phyloP scores from a whole-genome alignment of 2,888 invertebrate species.

The Plebejus argus region DNA sequence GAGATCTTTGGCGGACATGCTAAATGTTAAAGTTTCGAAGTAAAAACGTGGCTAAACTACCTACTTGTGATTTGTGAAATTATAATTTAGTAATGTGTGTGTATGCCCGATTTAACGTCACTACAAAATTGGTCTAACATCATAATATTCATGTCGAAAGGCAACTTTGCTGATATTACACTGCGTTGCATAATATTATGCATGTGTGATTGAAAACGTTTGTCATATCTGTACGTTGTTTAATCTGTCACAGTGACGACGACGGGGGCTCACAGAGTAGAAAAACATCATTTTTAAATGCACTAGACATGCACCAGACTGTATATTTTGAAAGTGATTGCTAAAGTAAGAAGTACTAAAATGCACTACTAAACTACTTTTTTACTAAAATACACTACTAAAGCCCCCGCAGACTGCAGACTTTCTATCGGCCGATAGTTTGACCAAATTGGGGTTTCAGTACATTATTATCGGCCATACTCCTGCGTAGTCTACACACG shows the following conservation, averaged over 20 bases:
- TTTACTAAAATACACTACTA: neutral
- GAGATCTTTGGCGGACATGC: too few species aligned
- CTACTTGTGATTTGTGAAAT: too few species aligned
- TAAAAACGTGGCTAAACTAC: too few species aligned
- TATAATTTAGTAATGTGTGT: too few species aligned
- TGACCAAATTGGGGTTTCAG: too few species aligned
- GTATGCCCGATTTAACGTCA: too few species aligned
- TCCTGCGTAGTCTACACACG: too few species aligned
- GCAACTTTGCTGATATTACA: neutral
- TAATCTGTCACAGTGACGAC: neutral
- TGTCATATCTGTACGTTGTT: neutral
- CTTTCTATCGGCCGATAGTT: too few species aligned
- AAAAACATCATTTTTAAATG: slow-evolving; percentile 1
- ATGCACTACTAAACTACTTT: neutral
- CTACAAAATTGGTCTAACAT: too few species aligned
- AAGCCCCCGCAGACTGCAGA: too few species aligned
- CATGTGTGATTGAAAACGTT: slow-evolving; percentile 8
- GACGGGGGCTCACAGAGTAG: neutral
- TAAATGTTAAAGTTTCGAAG: too few species aligned
- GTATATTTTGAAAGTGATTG: slow-evolving; percentile 8
- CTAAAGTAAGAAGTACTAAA: neutral
- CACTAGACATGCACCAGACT: slow-evolving; percentile 12
- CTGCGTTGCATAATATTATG: neutral
- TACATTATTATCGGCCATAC: too few species aligned
- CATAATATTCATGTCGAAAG: neutral